Percentiles rank a stretch among this genome's conserved stretches.
Conservation (phyloP, 2,113 vertebrate genomes). For the Okapia johnstoni region DNA sequence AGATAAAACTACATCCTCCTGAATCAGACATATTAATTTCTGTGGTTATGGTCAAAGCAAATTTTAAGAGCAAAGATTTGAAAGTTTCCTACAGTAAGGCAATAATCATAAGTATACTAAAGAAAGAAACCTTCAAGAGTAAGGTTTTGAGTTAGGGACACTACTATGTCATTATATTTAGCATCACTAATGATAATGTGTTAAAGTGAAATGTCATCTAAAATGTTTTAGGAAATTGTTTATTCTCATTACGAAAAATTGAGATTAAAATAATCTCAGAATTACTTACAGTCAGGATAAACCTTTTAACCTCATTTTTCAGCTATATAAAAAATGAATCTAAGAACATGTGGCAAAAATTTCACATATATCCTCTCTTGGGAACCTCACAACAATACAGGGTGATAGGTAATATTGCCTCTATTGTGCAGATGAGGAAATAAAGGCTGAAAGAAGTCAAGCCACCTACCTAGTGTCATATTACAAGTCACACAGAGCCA, state of each 20-base stretch:
- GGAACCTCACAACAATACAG: neutral
- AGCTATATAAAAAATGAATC: neutral
- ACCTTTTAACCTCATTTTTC: neutral
- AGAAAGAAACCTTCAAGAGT: neutral
- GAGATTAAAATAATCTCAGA: neutral
- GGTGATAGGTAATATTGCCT: neutral
- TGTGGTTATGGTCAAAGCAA: neutral
- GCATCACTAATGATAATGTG: neutral
- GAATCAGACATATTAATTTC: neutral
- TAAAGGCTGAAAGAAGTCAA: neutral
- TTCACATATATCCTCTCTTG: neutral
- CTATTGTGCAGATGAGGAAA: neutral
- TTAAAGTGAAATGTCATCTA: neutral
- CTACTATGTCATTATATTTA: neutral
- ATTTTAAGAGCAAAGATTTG: neutral
- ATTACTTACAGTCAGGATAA: neutral
- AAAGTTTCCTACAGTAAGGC: neutral
- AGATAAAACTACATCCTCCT: neutral
- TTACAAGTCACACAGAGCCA: neutral
- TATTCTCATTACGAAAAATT: neutral
- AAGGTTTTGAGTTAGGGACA: neutral
- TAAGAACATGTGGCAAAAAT: neutral
- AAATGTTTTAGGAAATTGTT: neutral
- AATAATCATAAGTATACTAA: neutral
- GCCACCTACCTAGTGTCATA: neutral